These are phyloP conservation scores for Paraescarpia echinospica DNA, from an alignment of 1,140 invertebrate genomes.

Conservation along the genomic window DNA sequence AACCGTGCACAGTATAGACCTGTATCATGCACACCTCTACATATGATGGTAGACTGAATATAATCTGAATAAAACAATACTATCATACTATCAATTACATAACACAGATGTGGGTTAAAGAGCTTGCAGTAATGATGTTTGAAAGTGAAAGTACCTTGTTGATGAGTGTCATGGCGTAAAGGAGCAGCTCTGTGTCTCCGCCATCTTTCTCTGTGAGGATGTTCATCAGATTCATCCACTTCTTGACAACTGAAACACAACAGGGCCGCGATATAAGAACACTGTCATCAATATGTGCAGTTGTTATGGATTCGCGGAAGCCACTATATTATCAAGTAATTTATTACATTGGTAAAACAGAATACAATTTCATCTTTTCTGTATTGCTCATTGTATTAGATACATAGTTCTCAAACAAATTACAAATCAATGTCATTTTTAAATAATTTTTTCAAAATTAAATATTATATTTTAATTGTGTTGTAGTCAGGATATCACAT, in stretches of 20 bases:
- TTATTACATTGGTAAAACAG: background rate
- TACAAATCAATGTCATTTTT: too few species aligned
- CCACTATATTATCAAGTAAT: background rate
- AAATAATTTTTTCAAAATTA: too few species aligned
- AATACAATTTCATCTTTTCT: too few species aligned
- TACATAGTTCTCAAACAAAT: too few species aligned
- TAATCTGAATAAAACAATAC: background rate
- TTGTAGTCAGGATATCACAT: too few species aligned
- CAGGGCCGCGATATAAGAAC: background rate
- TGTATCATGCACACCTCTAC: too few species aligned
- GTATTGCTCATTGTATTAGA: too few species aligned
- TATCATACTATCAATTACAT: too few species aligned
- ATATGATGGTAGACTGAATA: background rate
- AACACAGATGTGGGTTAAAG: too few species aligned
- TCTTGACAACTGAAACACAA: background rate
- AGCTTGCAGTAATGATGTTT: background rate
- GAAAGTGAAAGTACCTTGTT: constrained; percentile 70
- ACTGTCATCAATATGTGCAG: background rate
- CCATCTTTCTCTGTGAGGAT: constrained; percentile 92
- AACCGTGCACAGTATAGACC: background rate
- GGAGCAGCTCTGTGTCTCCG: constrained; percentile 91
- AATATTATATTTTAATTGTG: too few species aligned
- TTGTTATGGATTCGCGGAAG: background rate
- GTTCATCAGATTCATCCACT: constrained; percentile 84
- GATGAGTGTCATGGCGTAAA: constrained; percentile 93